A percentile compares a stretch with the other conserved stretches of the same genome.
These are phyloP conservation scores for Parotocinclus haroldoi DNA, from an alignment of 2,797 vertebrate genomes.

Conservation along the genomic window DNA sequence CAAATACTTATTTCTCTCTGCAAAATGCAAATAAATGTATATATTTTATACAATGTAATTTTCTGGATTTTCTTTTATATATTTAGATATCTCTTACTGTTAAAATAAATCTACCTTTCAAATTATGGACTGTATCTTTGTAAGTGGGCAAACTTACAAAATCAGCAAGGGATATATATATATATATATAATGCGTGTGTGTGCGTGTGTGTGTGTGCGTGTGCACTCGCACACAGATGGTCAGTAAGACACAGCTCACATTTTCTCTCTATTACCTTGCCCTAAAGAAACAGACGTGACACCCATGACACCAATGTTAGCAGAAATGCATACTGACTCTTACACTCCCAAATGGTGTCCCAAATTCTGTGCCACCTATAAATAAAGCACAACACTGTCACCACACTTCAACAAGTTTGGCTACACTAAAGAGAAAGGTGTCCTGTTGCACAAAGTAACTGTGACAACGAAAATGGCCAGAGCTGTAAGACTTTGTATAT, in stretches of 20 bases:
- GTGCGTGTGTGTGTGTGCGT: no score
- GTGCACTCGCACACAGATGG: background rate
- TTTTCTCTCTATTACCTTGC: conserved; percentile 15
- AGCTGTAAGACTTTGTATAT: conserved; percentile 28
- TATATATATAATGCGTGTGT: no score
- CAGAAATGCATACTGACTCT: conserved; percentile 14
- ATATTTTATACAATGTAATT: no score
- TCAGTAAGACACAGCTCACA: conserved; percentile 11
- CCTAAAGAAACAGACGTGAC: conserved; percentile 11
- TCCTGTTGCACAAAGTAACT: conserved; percentile 23
- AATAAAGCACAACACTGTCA: conserved; percentile 15
- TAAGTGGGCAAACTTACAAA: no score
- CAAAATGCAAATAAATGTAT: no score
- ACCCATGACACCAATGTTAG: conserved; percentile 6
- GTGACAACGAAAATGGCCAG: conserved; percentile 33
- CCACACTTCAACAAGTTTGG: background rate
- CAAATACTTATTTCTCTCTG: no score
- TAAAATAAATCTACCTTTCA: no score
- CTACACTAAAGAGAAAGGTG: conserved; percentile 5
- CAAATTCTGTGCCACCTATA: conserved; percentile 15
- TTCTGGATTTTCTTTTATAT: no score
- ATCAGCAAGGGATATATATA: no score
- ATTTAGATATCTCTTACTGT: no score
- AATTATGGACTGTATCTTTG: no score
- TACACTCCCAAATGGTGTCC: background rate